phyloP scores from a whole-genome alignment of 2,113 vertebrate genomes.

The Oophaga pumilio region DNA sequence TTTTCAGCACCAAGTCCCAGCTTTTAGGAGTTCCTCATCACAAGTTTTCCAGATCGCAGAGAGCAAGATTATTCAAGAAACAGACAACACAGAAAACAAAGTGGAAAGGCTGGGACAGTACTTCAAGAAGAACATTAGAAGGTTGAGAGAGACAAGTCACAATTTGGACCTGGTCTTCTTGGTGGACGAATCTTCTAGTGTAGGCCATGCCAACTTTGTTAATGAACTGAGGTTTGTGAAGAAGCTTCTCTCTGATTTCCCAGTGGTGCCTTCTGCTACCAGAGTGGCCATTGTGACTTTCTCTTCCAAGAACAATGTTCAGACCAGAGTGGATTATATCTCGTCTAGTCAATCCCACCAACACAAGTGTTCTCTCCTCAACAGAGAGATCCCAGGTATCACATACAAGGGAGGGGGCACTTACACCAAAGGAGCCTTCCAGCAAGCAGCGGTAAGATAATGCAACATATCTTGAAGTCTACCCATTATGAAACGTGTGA shows the following conservation, averaged over 20 bases:
- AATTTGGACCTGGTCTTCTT: constrained; percentile 92
- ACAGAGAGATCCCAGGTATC: constrained; percentile 93
- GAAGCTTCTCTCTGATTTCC: constrained; percentile 96
- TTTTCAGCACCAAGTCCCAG: constrained; percentile 62
- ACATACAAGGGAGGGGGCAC: constrained; percentile 93
- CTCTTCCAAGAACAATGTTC: constrained; percentile 92
- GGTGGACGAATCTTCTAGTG: constrained; percentile 96
- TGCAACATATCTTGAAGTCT: not conserved
- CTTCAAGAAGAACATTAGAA: constrained; percentile 88
- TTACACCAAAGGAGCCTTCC: constrained; percentile 95
- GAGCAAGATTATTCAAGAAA: constrained; percentile 61
- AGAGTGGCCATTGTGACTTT: constrained; percentile 94
- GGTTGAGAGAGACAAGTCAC: constrained; percentile 82
- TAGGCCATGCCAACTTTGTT: constrained; percentile 89
- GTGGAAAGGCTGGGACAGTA: constrained; percentile 88
- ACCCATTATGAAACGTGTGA: not conserved
- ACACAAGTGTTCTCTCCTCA: constrained; percentile 94
- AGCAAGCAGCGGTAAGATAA: constrained; percentile 87
- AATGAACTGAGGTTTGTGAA: constrained; percentile 92
- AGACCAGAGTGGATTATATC: constrained; percentile 93
- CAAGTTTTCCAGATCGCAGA: constrained; percentile 38
- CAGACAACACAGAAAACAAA: constrained; percentile 80
- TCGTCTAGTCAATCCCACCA: constrained; percentile 83
- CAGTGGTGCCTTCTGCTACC: constrained; percentile 88
- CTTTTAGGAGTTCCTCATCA: constrained; percentile 61